Evolutionary conservation across 2,797 vertebrate species (phyloP).

Genomic region (Notolabrus celidotus): DNA sequence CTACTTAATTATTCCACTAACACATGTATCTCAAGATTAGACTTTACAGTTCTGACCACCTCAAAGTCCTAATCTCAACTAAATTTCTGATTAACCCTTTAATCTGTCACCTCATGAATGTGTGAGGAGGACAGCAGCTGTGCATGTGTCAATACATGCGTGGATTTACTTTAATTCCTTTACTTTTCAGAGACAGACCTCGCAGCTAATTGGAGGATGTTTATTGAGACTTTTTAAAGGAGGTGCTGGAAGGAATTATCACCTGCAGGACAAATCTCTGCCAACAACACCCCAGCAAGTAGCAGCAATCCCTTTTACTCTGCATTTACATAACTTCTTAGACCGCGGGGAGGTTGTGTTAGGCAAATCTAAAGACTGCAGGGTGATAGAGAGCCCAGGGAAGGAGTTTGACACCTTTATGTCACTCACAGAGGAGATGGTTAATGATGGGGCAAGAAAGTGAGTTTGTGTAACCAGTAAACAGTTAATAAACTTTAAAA

Average conservation of each 20-base stretch:
- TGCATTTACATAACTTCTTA: slow-evolving; percentile 81
- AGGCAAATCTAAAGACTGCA: slow-evolving; percentile 56
- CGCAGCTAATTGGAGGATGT: slow-evolving; percentile 76
- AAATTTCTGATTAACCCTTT: not conserved
- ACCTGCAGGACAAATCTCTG: slow-evolving; percentile 79
- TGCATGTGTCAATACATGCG: slow-evolving; percentile 67
- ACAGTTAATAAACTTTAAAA: not conserved
- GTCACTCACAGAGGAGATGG: slow-evolving; percentile 70
- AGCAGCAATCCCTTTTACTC: slow-evolving; percentile 67
- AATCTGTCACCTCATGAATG: slow-evolving; percentile 7
- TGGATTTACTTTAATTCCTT: slow-evolving; percentile 58
- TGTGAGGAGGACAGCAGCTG: slow-evolving; percentile 2
- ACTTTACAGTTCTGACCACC: not conserved
- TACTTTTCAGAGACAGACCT: slow-evolving; percentile 46
- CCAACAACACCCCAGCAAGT: slow-evolving; percentile 72
- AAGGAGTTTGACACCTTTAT: slow-evolving; percentile 74
- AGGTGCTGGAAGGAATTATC: slow-evolving; percentile 79
- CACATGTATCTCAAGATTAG: not conserved
- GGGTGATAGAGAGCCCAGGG: slow-evolving; percentile 66
- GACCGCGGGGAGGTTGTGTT: slow-evolving; percentile 65
- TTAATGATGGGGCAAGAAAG: slow-evolving; percentile 49
- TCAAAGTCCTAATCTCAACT: not conserved
- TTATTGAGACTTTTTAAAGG: slow-evolving; percentile 79
- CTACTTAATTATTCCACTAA: not conserved
- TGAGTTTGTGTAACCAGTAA: slow-evolving; percentile 21